These are phyloP conservation scores for Struthidea cinerea DNA, from an alignment of 2,113 vertebrate species.

Conservation along the genomic window DNA sequence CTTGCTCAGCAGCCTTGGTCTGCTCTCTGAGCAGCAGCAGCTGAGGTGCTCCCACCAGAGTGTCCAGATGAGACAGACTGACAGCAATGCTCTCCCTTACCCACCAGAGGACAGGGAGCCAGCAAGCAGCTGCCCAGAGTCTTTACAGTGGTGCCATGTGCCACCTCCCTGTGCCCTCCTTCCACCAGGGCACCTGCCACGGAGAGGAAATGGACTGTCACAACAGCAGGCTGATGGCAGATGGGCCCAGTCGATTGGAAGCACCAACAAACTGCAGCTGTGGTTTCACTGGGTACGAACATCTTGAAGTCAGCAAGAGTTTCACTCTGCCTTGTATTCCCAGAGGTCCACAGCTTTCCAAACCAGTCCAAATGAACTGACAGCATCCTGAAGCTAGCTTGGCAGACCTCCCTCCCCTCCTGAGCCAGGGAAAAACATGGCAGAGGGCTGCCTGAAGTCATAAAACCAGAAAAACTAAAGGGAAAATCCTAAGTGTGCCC, in stretches of 20 bases:
- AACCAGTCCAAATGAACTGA: not conserved
- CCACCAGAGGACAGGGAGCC: not conserved
- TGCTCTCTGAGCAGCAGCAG: not conserved
- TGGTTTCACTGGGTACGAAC: not conserved
- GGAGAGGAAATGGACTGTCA: not conserved
- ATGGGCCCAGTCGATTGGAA: not conserved
- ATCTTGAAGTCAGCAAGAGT: not conserved
- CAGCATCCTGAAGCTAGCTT: not conserved
- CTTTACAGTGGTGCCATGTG: not conserved
- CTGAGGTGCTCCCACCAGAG: fast-evolving
- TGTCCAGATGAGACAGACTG: not conserved
- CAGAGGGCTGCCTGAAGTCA: not conserved
- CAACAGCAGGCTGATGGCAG: not conserved
- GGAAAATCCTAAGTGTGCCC: not conserved
- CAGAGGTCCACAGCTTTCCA: not conserved
- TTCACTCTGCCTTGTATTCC: not conserved
- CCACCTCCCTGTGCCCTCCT: not conserved
- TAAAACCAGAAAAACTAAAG: not conserved
- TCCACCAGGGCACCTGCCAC: not conserved
- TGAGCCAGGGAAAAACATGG: not conserved
- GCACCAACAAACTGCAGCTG: not conserved
- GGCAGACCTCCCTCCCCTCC: not conserved
- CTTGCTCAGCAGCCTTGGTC: not conserved
- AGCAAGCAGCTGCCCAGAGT: not conserved
- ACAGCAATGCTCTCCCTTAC: not conserved